These are phyloP conservation scores for Decapterus maruadsi DNA, from an alignment of 2,797 vertebrate species.

Conservation along the genomic window DNA sequence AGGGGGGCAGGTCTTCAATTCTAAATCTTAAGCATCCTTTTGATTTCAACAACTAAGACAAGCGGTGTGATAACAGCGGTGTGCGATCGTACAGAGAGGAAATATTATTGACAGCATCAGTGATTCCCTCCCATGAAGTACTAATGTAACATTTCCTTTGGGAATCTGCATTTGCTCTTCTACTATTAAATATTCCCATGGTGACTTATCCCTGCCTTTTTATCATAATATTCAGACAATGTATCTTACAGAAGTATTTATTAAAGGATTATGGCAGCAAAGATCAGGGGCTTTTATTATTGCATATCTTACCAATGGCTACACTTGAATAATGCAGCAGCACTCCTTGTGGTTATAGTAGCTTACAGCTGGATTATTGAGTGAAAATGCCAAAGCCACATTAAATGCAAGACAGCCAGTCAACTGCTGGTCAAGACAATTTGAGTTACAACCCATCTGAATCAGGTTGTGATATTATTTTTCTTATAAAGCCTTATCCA, in stretches of 20 bases:
- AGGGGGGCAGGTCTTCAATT: constrained; percentile 28
- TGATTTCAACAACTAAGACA: constrained; percentile 35
- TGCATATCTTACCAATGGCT: constrained; percentile 21
- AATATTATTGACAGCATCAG: constrained; percentile 7
- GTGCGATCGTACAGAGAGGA: neutral
- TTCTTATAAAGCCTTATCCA: constrained; percentile 28
- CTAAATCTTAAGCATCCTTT: constrained; percentile 21
- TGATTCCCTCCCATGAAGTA: neutral
- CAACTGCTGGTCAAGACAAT: constrained; percentile 36
- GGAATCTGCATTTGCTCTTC: constrained; percentile 2
- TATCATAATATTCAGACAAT: constrained; percentile 11
- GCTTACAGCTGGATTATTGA: constrained; percentile 29
- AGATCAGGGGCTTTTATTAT: constrained; percentile 24
- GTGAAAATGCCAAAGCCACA: constrained; percentile 23
- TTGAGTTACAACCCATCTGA: constrained; percentile 11
- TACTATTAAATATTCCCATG: constrained; percentile 2
- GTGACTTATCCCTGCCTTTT: constrained; percentile 4
- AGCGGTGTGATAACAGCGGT: neutral
- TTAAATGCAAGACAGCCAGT: constrained; percentile 17
- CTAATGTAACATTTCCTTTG: neutral
- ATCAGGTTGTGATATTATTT: constrained; percentile 21
- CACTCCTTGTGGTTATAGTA: constrained; percentile 56
- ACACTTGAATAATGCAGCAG: constrained; percentile 56
- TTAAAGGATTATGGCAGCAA: constrained; percentile 16
- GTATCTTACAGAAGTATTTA: constrained; percentile 15